These are phyloP conservation scores for Heteropelma amictum DNA, from an alignment of 2,888 invertebrate genomes.

Conservation along the genomic window DNA sequence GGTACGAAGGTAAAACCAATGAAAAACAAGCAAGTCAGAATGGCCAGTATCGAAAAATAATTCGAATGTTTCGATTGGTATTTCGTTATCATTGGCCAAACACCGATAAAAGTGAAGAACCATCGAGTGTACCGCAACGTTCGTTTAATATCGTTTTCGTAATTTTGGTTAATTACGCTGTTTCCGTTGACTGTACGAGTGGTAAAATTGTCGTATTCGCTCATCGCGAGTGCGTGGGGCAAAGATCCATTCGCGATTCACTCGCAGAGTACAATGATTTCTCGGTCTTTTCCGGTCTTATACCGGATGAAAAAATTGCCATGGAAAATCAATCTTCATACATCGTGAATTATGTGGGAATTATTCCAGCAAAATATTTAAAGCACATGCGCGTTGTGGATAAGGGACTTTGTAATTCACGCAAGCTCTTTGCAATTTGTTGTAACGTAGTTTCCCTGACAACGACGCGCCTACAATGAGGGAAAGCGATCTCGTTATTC, in stretches of 20 bases:
- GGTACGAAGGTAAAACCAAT: background rate
- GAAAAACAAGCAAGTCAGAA: background rate
- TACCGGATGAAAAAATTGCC: background rate
- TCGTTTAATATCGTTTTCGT: conserved; percentile 5
- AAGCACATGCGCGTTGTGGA: conserved; percentile 1
- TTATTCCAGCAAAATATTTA: background rate
- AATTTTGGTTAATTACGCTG: background rate
- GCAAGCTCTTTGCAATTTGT: background rate
- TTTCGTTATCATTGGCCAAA: conserved; percentile 37
- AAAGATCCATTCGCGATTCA: background rate
- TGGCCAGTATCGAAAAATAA: background rate
- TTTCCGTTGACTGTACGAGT: background rate
- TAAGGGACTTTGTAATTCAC: background rate
- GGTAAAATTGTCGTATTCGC: background rate
- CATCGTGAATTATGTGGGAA: background rate
- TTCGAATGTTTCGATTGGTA: conserved; percentile 1
- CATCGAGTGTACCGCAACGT: conserved; percentile 24
- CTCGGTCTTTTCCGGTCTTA: background rate
- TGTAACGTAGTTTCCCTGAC: conserved; percentile 1
- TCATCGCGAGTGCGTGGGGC: background rate
- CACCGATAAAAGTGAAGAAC: conserved; percentile 32
- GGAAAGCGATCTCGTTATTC: background rate
- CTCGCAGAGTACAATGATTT: background rate
- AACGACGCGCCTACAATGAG: background rate
- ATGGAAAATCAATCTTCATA: background rate